Percentiles rank a stretch among this genome's conserved stretches.
These are phyloP conservation scores for Taenioides sp. DNA, from an alignment of 2,797 vertebrate genomes.

Conservation along the genomic window DNA sequence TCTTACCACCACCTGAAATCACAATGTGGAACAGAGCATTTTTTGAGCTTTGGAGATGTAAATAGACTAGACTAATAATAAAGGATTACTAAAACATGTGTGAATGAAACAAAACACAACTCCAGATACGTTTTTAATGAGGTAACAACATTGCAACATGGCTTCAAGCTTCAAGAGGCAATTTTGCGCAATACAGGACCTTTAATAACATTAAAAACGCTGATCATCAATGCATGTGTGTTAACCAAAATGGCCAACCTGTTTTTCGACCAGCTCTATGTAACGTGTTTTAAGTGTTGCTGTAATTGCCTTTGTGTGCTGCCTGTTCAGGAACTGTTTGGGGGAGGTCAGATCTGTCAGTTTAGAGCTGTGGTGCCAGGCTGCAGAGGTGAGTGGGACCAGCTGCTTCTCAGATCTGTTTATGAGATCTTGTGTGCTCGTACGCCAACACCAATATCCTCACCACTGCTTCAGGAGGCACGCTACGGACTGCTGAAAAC, in stretches of 20 bases:
- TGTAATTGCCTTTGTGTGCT: conserved; percentile 49
- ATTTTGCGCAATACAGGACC: too few species aligned
- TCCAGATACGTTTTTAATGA: too few species aligned
- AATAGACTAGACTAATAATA: too few species aligned
- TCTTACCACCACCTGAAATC: too few species aligned
- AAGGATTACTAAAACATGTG: too few species aligned
- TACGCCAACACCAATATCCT: conserved; percentile 45
- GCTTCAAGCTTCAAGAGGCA: too few species aligned
- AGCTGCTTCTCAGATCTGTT: conserved; percentile 73
- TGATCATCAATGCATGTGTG: background rate
- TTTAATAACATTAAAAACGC: too few species aligned
- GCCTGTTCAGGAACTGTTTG: conserved; percentile 62
- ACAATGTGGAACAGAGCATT: too few species aligned
- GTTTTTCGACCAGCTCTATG: conserved; percentile 25
- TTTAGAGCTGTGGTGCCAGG: conserved; percentile 61
- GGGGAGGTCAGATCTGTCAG: conserved; percentile 69
- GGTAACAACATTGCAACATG: too few species aligned
- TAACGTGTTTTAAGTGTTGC: conserved; percentile 76
- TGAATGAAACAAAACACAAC: too few species aligned
- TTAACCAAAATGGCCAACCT: background rate
- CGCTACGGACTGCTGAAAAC: conserved; percentile 20
- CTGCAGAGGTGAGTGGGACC: conserved; percentile 76
- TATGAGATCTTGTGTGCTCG: conserved; percentile 12
- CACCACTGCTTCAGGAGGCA: conserved; percentile 21
- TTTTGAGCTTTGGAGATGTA: too few species aligned